Evolutionary conservation across 2,797 vertebrate species (phyloP).

Genomic region (Acipenser oxyrinchus): DNA sequence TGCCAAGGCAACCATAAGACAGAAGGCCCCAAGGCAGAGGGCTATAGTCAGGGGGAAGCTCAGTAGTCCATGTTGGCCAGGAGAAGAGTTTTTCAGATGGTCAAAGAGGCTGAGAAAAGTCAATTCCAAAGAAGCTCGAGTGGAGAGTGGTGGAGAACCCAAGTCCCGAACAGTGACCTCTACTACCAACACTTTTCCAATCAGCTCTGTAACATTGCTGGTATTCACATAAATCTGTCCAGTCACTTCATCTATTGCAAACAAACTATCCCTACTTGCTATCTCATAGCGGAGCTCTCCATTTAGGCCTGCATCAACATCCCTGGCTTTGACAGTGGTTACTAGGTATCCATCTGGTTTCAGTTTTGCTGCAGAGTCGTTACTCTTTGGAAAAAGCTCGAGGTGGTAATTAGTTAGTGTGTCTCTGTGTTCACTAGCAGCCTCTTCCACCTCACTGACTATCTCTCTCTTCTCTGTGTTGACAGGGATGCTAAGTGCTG

Average conservation of each 20-base stretch:
- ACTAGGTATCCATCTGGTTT: constrained; percentile 41
- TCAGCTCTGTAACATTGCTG: constrained; percentile 76
- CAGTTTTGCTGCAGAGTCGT: constrained; percentile 25
- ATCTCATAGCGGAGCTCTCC: constrained; percentile 67
- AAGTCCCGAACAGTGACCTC: constrained; percentile 63
- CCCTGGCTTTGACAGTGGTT: constrained; percentile 62
- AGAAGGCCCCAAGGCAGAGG: constrained; percentile 67
- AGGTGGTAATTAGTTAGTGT: constrained; percentile 13
- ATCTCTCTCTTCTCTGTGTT: constrained; percentile 65
- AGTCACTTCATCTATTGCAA: constrained; percentile 59
- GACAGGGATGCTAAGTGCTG: constrained; percentile 66
- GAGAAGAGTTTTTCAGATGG: constrained; percentile 68
- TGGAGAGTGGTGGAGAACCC: constrained; percentile 59
- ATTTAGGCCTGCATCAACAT: constrained; percentile 72
- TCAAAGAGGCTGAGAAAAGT: constrained; percentile 70
- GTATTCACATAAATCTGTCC: constrained; percentile 77
- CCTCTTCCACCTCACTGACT: constrained; percentile 48
- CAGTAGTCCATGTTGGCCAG: constrained; percentile 44
- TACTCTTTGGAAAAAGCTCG: not conserved
- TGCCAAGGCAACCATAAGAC: constrained; percentile 62
- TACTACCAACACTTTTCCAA: constrained; percentile 64
- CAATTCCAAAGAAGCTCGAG: constrained; percentile 55
- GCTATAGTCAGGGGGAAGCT: constrained; percentile 64
- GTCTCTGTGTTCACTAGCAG: constrained; percentile 21
- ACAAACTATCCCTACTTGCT: constrained; percentile 46